A percentile compares a stretch with the other conserved stretches of the same genome.
Evolutionary conservation across 2,797 vertebrate species (phyloP).

Genomic region (Paedocypris micromegethes): DNA sequence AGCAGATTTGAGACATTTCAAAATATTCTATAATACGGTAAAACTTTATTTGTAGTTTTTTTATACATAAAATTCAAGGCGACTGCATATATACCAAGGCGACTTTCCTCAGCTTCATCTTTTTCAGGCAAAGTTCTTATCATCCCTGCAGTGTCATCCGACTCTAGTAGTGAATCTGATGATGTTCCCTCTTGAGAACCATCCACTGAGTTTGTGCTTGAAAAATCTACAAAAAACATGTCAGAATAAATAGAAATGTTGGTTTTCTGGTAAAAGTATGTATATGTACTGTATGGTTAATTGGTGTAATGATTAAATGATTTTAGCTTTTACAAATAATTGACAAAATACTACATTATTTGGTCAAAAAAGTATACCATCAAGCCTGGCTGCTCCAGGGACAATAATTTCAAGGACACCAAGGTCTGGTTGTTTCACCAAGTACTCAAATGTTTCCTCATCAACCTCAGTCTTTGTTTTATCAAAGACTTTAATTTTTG

Average conservation of each 20-base stretch:
- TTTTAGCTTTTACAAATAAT: not conserved
- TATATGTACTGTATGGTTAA: no score
- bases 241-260: not conserved
- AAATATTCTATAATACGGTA: no score
- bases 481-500: conserved; percentile 16
- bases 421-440: conserved; percentile 3
- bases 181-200: not conserved
- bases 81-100: no score
- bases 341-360: not conserved
- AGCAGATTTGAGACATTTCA: no score
- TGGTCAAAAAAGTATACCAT: conserved; percentile 6
- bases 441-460: not conserved
- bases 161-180: no score
- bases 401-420: conserved; percentile 1
- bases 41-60: no score
- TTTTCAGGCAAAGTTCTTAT: no score
- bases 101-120: no score
- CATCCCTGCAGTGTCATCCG: not conserved
- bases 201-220: conserved; percentile 7
- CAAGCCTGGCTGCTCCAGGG: not conserved
- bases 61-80: no score
- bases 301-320: not conserved
- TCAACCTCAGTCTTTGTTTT: conserved; percentile 5
- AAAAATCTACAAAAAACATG: not conserved
- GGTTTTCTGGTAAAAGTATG: no score